A percentile compares a stretch with the other conserved stretches of the same genome.
Evolutionary conservation across 2,113 vertebrate species (phyloP).

Genomic region (Agelaius phoeniceus): DNA sequence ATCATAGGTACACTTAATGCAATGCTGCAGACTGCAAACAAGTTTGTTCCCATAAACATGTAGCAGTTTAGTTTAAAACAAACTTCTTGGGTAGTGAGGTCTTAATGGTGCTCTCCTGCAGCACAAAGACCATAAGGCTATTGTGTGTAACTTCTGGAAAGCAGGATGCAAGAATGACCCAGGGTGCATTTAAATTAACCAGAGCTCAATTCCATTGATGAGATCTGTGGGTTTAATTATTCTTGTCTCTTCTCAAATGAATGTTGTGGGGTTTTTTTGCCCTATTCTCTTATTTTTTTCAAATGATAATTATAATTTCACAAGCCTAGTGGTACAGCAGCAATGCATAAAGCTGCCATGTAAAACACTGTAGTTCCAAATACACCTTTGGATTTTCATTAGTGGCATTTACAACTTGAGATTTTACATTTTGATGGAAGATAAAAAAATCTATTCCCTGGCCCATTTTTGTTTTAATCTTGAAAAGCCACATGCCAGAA

Average conservation of each 20-base stretch:
- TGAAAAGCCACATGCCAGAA: neutral
- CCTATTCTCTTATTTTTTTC: neutral
- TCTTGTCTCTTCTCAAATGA: constrained; percentile 10
- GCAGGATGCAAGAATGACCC: neutral
- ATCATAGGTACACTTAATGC: neutral
- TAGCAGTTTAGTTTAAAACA: constrained; percentile 1
- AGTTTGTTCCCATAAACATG: neutral
- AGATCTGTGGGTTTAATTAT: constrained; percentile 40
- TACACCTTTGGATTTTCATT: neutral
- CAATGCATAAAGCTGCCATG: neutral
- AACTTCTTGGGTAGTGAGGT: constrained; percentile 1
- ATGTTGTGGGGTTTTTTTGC: neutral
- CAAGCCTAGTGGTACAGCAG: neutral
- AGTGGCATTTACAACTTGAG: neutral
- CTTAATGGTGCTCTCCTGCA: neutral
- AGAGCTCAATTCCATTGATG: constrained; percentile 1
- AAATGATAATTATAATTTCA: constrained; percentile 10
- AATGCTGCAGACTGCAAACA: neutral
- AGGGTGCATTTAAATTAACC: constrained; percentile 43
- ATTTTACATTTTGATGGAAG: neutral
- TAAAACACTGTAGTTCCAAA: neutral
- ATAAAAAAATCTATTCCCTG: neutral
- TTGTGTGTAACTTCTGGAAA: neutral
- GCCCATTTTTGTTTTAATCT: fast-evolving
- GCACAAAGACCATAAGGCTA: neutral